Evolutionary conservation across 2,113 vertebrate genomes (phyloP).

Genomic region (Oryzias celebensis): DNA sequence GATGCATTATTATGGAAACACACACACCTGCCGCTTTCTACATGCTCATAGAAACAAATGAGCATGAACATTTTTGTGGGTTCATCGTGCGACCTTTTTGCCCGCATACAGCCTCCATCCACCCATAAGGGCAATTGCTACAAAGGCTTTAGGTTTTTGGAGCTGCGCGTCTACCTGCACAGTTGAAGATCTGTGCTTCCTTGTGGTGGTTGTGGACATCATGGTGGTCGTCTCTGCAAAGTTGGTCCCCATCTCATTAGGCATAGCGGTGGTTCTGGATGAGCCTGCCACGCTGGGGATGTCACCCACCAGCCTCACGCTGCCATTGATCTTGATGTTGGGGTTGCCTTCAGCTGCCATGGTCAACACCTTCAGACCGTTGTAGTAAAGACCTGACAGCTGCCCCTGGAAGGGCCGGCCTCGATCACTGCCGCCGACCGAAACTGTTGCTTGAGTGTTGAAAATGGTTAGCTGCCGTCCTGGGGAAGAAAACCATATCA

Average conservation of each 20-base stretch:
- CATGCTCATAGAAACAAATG: too few relatives aligned
- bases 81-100: too few relatives aligned
- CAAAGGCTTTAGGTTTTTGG: not conserved
- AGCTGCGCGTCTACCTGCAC: constrained; percentile 80
- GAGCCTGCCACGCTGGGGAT: constrained; percentile 87
- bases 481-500: constrained; percentile 50
- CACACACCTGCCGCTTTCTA: too few relatives aligned
- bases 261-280: constrained; percentile 87
- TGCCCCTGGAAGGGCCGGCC: constrained; percentile 96
- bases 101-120: too few relatives aligned
- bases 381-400: constrained; percentile 97
- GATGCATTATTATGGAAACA: too few relatives aligned
- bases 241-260: constrained; percentile 93
- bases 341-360: constrained; percentile 94
- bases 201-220: constrained; percentile 95
- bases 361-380: constrained; percentile 95
- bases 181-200: constrained; percentile 92
- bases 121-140: too few relatives aligned
- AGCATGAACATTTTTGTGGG: too few relatives aligned
- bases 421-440: constrained; percentile 91
- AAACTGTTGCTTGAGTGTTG: constrained; percentile 98
- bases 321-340: constrained; percentile 95
- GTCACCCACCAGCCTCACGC: constrained; percentile 93
- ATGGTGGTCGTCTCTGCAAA: constrained; percentile 98
- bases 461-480: constrained; percentile 99